Base-by-base conservation (phyloP, 1,140 invertebrate species). In the Periplaneta americana region DNA sequence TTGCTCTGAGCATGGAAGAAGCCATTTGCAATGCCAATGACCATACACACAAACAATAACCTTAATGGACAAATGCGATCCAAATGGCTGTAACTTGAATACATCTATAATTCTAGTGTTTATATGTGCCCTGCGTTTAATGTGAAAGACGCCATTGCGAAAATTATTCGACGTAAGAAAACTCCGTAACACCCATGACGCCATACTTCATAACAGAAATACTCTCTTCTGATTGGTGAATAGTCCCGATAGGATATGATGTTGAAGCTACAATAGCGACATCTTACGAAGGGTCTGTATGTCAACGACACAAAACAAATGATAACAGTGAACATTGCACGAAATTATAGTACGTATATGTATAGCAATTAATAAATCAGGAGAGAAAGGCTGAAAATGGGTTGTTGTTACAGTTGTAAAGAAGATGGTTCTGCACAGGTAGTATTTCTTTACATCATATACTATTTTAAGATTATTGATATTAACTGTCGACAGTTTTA, bases 371-470 rank as follows among this genome's bases (percentile, higher is more conserved):
- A n/a, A n/a, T n/a, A n/a, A n/a, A n/a, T n/a, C n/a, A n/a, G n/a
- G n/a, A n/a, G n/a, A n/a, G n/a, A n/a, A n/a, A n/a, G n/a, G n/a
- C n/a, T n/a, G n/a, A n/a, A n/a, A n/a, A 90, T 89, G 89, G 89
- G 89, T 84, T 90, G 89, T 85, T 90, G 91, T 85, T 91, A 91
- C 84, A 91, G 91, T 83, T 92, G 91, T 83, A 90, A 91, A 83
- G 91, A 92, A 85, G 91, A 92, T 84, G 89, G 84, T 74, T 88
- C 90, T 83, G 88, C 90, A 32, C 91, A 92, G 91, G 91, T 91
- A 90, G 32, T 74, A 33, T 48, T 76, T 66, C 33, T 48, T 35
- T 57, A 6, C 8, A 36, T 35, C 36, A 78, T 76, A 34, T 66
- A 17, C 75, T 17, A 31, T 80, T 37, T 34, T 33, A 33, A 11